Evolutionary conservation across 2,113 vertebrate species (phyloP).

Genomic region (Cichladusa arquata): DNA sequence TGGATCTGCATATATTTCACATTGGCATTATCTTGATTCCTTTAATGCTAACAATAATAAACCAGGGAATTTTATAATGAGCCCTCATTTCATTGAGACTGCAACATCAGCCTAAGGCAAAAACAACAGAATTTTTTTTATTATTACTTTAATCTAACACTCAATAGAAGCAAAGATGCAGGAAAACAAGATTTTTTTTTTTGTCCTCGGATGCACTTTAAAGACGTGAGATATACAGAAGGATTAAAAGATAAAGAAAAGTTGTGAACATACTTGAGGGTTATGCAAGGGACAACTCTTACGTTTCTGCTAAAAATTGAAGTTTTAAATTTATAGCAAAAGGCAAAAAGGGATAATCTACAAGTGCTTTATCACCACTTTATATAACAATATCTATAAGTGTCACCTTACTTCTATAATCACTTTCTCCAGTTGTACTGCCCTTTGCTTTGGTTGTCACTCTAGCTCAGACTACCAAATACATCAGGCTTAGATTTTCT

Average conservation of each 20-base stretch:
- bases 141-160: background rate
- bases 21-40: background rate
- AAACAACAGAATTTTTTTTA: conserved; percentile 11
- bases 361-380: background rate
- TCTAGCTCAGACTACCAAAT: background rate
- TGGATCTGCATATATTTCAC: background rate
- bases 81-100: background rate
- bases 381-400: background rate
- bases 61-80: conserved; percentile 27
- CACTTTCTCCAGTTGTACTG: background rate
- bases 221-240: background rate
- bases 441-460: background rate
- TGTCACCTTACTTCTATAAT: background rate
- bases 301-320: background rate
- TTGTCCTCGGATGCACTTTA: background rate
- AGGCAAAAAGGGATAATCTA: background rate
- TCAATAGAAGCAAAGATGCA: background rate
- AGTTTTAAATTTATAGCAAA: background rate
- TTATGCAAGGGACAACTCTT: background rate
- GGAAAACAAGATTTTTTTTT: background rate
- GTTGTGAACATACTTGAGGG: background rate
- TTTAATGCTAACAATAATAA: background rate
- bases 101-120: conserved; percentile 4
- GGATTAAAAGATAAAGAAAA: background rate
- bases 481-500: background rate